Evolutionary conservation across 1,140 invertebrate genomes (phyloP), one percentile per base, ranked within the genome.

Genomic region (Lucilia cuprina): DNA sequence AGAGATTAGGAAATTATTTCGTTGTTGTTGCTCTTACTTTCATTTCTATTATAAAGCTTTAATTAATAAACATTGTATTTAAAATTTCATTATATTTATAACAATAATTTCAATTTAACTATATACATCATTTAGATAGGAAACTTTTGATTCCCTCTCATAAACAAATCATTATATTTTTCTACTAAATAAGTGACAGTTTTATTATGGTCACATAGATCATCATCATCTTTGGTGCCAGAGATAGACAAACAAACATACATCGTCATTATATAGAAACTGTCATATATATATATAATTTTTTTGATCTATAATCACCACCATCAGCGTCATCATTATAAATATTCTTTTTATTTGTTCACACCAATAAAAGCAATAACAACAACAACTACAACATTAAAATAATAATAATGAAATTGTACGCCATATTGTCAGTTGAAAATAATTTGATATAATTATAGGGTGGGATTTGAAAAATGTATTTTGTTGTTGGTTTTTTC

Each of bases 181-280:
- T 70, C 10, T 70, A 9, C 65, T 21, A 70, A 70, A 70, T 21
- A 70, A 70, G 2, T 70, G 65, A 70, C 65, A 70, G 65, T 70
- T 70, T 70, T 70, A 70, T 70, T 70, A 70, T 78, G 75, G 75
- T 35, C 34, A 35, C 30, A 49, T 49, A 78, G 75, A 49, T 41
- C 34, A 41, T 41, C 75, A 49, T 78, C 30, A 78, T 78, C n/a
- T 41, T 41, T 41, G 41, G 2, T 10, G 41, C 5, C 41, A 41
- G 1, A 30, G 25, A 30, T 3, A 30, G 25, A 41, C 41, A 41
- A 41, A 41, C 41, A 41, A 8, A 7, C 10, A 41, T 2, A 41
- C 50, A 60, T 60, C 55, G 14, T 60, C 55, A 60, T 60, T 17
- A 60, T 60, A 30, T 30, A 60, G 14, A 60, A 60, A 60, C 13